phyloP scores from a whole-genome alignment of 2,113 vertebrate species.

The Hystrix cristata region DNA sequence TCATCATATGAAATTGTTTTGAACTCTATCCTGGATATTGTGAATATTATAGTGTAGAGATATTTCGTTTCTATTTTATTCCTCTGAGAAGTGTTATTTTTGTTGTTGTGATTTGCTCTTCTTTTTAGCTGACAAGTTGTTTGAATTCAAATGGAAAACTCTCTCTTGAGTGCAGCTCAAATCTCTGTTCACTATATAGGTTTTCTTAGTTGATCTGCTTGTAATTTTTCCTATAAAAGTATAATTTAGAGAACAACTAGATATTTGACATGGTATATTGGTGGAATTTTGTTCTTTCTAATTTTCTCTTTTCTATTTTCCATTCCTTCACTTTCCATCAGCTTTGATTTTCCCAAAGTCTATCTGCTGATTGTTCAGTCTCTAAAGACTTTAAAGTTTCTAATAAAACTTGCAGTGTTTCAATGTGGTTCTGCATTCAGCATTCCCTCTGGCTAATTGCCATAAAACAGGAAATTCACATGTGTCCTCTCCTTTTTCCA shows the following conservation, averaged over 20 bases:
- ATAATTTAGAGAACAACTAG: not conserved
- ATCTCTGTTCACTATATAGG: not conserved
- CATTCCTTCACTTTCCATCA: not conserved
- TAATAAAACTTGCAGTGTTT: not conserved
- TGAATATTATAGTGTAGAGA: not conserved
- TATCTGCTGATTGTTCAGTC: not conserved
- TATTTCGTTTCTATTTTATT: not conserved
- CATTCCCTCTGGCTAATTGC: not conserved
- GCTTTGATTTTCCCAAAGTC: not conserved
- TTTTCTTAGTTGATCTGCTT: not conserved
- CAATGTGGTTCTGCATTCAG: too few species aligned
- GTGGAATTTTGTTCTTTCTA: not conserved
- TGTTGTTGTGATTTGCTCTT: not conserved
- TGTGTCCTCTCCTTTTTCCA: not conserved
- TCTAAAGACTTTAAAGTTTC: not conserved
- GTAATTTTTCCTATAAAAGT: fast-evolving
- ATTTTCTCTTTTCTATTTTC: not conserved
- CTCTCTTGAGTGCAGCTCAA: not conserved
- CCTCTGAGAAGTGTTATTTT: not conserved
- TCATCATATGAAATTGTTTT: not conserved
- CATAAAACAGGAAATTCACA: not conserved
- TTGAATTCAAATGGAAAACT: not conserved
- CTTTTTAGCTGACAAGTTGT: not conserved
- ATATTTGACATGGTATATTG: not conserved
- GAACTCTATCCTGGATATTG: not conserved